Evolutionary conservation across 2,888 invertebrate species (phyloP).

Genomic region (Andrena marginata): DNA sequence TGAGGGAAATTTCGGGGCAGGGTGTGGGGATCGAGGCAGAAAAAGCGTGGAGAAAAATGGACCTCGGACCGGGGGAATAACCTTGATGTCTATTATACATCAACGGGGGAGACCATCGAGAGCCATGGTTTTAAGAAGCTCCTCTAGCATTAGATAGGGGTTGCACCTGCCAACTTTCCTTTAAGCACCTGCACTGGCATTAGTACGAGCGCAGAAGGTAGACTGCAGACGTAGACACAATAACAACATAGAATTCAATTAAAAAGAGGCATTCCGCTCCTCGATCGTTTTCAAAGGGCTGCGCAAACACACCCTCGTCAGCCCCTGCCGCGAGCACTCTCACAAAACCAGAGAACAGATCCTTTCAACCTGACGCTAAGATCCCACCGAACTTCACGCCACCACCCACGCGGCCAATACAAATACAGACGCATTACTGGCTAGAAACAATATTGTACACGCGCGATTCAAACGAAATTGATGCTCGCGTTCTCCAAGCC

Average conservation of each 20-base stretch:
- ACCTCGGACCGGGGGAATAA: conserved; percentile 24
- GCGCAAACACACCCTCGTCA: neutral
- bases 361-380: neutral
- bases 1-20: conserved; percentile 12
- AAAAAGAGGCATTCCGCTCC: neutral
- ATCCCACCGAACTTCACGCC: neutral
- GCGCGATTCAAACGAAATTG: too few relatives aligned
- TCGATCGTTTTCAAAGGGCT: neutral
- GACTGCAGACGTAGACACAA: too few relatives aligned
- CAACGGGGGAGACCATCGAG: neutral
- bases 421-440: too few relatives aligned
- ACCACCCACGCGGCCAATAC: too few relatives aligned
- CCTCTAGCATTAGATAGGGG: too few relatives aligned
- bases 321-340: neutral
- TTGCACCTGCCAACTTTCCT: too few relatives aligned
- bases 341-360: neutral
- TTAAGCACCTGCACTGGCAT: too few relatives aligned
- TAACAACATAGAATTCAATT: too few relatives aligned
- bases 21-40: conserved; percentile 11
- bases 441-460: too few relatives aligned
- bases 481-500: too few relatives aligned
- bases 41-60: conserved; percentile 39
- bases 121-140: neutral
- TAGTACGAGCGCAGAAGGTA: too few relatives aligned
- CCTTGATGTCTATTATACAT: conserved; percentile 21